These are phyloP conservation scores for Allophyes oxyacanthae DNA, from an alignment of 2,888 invertebrate species.

Conservation along the genomic window DNA sequence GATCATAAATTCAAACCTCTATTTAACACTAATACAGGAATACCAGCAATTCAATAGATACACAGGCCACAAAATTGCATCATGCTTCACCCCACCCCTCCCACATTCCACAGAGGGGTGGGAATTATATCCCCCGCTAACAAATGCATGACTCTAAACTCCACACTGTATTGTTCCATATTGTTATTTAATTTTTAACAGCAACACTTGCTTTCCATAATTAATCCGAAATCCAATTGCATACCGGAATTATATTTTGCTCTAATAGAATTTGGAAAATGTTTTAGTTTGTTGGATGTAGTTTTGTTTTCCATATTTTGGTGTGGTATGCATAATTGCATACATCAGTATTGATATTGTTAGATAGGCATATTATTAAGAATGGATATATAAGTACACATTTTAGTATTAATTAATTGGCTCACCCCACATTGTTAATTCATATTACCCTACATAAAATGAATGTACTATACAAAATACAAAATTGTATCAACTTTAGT, in stretches of 20 bases:
- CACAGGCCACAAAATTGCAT: conserved; percentile 25
- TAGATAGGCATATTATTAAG: no score
- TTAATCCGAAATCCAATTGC: conserved; percentile 7
- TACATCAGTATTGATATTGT: no score
- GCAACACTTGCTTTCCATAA: background rate
- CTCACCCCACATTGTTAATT: no score
- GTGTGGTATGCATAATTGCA: no score
- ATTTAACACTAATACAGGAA: conserved; percentile 10
- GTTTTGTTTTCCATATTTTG: no score
- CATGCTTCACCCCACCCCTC: background rate
- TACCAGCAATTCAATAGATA: conserved; percentile 6
- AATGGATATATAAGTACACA: no score
- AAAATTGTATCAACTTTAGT: no score
- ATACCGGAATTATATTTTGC: conserved; percentile 3
- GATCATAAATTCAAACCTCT: background rate
- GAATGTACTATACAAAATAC: no score
- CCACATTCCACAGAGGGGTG: conserved; percentile 5
- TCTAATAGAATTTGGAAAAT: conserved; percentile 1
- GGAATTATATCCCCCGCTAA: conserved; percentile 13
- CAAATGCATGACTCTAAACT: conserved; percentile 10
- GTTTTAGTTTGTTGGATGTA: background rate
- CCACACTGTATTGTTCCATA: background rate
- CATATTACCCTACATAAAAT: no score
- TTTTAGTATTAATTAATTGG: no score
- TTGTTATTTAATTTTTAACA: conserved; percentile 10